phyloP scores from a whole-genome alignment of 2,888 invertebrate species.

The Scaptomyza cyrtandrae region DNA sequence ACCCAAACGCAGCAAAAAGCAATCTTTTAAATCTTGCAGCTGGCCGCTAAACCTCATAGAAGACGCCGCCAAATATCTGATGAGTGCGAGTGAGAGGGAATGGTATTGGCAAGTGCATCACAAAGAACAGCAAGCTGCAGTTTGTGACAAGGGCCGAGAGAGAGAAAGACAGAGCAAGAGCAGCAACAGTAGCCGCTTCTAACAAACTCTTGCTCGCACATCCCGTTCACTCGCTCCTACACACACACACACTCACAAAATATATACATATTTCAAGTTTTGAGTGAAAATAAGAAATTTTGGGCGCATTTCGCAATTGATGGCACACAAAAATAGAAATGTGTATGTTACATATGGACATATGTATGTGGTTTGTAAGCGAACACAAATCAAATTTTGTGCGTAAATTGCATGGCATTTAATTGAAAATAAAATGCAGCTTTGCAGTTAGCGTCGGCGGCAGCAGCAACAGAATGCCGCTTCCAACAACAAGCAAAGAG shows the following conservation, averaged over 20 bases:
- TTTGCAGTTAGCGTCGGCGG: constrained; percentile 3
- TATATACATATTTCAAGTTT: constrained; percentile 15
- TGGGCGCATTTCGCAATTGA: constrained; percentile 40
- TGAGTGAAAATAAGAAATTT: constrained; percentile 21
- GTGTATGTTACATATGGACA: not conserved
- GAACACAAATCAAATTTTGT: constrained; percentile 36
- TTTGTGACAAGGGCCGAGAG: constrained; percentile 38
- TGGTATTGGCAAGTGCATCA: constrained; percentile 25
- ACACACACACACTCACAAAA: constrained; percentile 6
- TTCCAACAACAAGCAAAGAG: constrained; percentile 4
- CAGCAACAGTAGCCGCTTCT: constrained; percentile 12
- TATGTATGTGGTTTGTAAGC: constrained; percentile 8
- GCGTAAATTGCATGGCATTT: constrained; percentile 42
- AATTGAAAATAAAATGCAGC: constrained; percentile 39
- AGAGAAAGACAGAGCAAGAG: constrained; percentile 9
- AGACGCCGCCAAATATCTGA: constrained; percentile 2
- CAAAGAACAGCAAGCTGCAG: constrained; percentile 44
- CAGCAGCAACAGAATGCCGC: constrained; percentile 26
- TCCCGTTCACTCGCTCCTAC: constrained; percentile 19
- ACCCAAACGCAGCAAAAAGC: constrained; percentile 15
- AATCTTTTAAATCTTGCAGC: constrained; percentile 7
- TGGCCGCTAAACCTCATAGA: not conserved
- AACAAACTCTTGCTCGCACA: constrained; percentile 26
- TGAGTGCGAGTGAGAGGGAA: no score
- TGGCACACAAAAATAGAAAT: constrained; percentile 45